Base-by-base conservation (phyloP, 2,888 invertebrate genomes). In the Cataglyphis cursor region DNA sequence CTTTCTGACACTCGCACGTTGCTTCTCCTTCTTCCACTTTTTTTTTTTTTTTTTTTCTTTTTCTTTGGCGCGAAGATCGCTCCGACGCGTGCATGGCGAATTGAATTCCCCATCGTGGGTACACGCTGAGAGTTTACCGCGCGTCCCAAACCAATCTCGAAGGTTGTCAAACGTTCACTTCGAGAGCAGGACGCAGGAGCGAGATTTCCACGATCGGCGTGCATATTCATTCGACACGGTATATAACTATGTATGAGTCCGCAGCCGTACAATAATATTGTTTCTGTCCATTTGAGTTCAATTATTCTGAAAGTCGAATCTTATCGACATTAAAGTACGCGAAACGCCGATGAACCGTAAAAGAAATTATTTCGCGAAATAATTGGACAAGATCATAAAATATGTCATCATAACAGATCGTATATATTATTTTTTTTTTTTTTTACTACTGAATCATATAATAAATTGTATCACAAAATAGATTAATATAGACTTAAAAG, bases 71-170 rank as follows among this genome's bases (percentile, higher is more conserved):
- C 48, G 81, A 81, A 81, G 78, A 70, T 61, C 66, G 65, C 62
- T 41, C 57, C 80, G 85, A 87, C 85, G 88, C 89, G 87, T 87
- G 86, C 90, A 91, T 93, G 93, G 93, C 92, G 90, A 93, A 94
- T 94, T 93, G 92, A 92, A 93, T 93, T 93, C 91, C 90, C 90
- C 81, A 90, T 90, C 91, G 90, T 85, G 85, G 85, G 84, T 81
- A 85, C 85, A 83, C 84, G 81, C 75, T 87, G 76, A 78, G 86
- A 92, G 90, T 91, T 93, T 93, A 93, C 93, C 92, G 91, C 92
- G 91, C 92, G 90, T 93, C 92, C 93, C 91, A 90, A 92, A 91
- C 91, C 93, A 93, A 94, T 93, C 92, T 76, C 66, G 18, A 87
- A 88, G 90, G 81, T 88, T 86, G 54, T 57, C 54, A 48, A 18